Evolutionary conservation across 2,797 vertebrate species (phyloP), one percentile per base, ranked within the genome.

Genomic region (Sus cebifrons): DNA sequence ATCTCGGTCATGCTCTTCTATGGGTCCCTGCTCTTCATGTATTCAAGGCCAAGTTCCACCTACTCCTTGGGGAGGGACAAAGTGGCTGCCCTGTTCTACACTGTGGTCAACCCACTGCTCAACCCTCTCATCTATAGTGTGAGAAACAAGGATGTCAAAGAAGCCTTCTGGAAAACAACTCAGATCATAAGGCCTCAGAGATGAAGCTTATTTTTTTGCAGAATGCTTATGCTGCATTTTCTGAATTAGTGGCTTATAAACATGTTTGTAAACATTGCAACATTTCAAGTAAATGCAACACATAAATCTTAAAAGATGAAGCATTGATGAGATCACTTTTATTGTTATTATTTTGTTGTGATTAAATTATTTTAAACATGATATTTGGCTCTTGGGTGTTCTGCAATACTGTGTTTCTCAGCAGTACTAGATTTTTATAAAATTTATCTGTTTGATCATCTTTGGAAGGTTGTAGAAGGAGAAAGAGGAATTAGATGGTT

Each of bases 111-210:
- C 32, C 96, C 58, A 0, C 32, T 94, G 40, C 44, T 49, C 44
- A 49, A 49, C 44, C 44, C 44, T 49, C 44, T 49, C 44, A 49
- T 49, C 44, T 49, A 49, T 49, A 97, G 97, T 17, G 27, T 98
- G 68, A 94, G 91, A 82, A 97, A 97, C 89, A 97, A 97, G 83
- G 97, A 97, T 25, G 88, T 98, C 52, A 98, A 97, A 54, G 87
- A 89, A 4, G 82, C 96, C 36, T 98, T 98, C 2, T 74, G 58
- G 67, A 97, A 96, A 74, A 68, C 71, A 49, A 52, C 8, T 0
- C 44, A 67, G n/a, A 95, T 1, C 36, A 62, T 89, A 25, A 0
- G 0, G 2, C n/a, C 6, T 3, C 52, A 79, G 3, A 44, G 67
- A 5, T 97, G 83, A 97, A 58, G 8, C 0, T 8, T 2, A 18